phyloP scores from a whole-genome alignment of 1,140 invertebrate species.

The Zaprionus davidi region DNA sequence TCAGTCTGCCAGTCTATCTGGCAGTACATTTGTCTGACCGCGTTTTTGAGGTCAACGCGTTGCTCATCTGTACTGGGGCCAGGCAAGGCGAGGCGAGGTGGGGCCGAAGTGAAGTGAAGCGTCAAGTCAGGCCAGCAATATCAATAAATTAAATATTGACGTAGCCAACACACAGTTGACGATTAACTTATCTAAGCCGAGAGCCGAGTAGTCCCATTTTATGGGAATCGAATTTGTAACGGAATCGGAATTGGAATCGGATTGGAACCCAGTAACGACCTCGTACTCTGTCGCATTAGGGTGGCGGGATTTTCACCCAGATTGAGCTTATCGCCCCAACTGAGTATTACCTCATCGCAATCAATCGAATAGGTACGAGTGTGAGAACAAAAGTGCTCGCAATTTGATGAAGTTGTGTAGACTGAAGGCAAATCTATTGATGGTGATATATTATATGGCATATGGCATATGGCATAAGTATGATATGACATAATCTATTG shows the following conservation, averaged over 20 bases:
- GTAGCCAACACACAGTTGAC: slow-evolving; percentile 39
- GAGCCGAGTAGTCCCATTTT: slow-evolving; percentile 8
- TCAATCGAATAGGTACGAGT: slow-evolving; percentile 36
- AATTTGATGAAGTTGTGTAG: neutral
- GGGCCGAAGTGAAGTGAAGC: neutral
- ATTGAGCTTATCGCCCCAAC: slow-evolving; percentile 54
- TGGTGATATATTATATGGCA: slow-evolving; percentile 2
- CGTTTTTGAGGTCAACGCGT: slow-evolving; percentile 45
- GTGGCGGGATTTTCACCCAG: slow-evolving; percentile 15
- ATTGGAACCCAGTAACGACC: neutral
- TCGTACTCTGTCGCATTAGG: slow-evolving; percentile 14
- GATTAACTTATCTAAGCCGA: slow-evolving; percentile 45
- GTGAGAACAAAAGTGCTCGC: neutral
- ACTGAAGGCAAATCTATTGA: neutral
- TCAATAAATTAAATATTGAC: slow-evolving; percentile 77
- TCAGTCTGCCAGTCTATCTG: neutral
- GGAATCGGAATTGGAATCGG: neutral
- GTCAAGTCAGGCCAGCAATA: slow-evolving; percentile 12
- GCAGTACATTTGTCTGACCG: neutral
- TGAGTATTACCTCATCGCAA: slow-evolving; percentile 66
- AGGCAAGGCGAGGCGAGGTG: neutral
- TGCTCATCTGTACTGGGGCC: neutral
- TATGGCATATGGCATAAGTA: slow-evolving; percentile 4
- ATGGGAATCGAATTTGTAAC: neutral
- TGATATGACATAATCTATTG: neutral